Conservation (phyloP, 2,888 invertebrate genomes). For the Pachycephus smyrnensis region DNA sequence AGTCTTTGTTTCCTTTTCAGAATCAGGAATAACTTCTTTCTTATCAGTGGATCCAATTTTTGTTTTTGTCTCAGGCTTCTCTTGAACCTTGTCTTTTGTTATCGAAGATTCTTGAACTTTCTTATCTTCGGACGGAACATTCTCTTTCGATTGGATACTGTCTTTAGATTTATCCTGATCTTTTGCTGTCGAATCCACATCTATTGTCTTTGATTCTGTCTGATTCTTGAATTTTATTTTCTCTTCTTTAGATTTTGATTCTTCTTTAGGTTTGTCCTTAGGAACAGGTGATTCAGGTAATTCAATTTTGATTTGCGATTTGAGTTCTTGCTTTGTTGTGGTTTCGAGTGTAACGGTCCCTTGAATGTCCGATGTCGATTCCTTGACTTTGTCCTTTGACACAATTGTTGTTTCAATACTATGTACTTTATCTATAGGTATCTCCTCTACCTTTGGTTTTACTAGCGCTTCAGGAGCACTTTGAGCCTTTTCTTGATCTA, state of each 20-base stretch:
- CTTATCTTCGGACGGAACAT: background rate
- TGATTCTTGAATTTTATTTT: background rate
- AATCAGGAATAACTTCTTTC: background rate
- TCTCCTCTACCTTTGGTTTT: conserved; percentile 45
- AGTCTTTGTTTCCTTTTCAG: background rate
- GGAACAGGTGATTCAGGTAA: background rate
- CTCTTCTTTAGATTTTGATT: background rate
- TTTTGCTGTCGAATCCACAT: background rate
- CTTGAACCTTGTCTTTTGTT: background rate
- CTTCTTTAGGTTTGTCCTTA: conserved; percentile 3
- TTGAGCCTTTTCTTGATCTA: conserved; percentile 10
- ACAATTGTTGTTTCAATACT: conserved; percentile 44
- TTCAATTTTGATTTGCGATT: background rate
- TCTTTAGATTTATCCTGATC: background rate
- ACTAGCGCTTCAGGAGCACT: conserved; percentile 48
- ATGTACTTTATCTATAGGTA: conserved; percentile 48
- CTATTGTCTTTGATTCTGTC: background rate
- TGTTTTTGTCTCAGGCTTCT: background rate
- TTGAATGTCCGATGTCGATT: background rate
- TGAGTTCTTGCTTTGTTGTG: background rate
- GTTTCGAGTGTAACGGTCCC: background rate
- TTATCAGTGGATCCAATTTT: background rate
- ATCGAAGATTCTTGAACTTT: background rate
- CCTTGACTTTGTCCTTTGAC: conserved; percentile 9
- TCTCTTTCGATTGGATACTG: conserved; percentile 3